Base-by-base conservation (phyloP, 1,140 invertebrate species). In the Holotrichia oblita region DNA sequence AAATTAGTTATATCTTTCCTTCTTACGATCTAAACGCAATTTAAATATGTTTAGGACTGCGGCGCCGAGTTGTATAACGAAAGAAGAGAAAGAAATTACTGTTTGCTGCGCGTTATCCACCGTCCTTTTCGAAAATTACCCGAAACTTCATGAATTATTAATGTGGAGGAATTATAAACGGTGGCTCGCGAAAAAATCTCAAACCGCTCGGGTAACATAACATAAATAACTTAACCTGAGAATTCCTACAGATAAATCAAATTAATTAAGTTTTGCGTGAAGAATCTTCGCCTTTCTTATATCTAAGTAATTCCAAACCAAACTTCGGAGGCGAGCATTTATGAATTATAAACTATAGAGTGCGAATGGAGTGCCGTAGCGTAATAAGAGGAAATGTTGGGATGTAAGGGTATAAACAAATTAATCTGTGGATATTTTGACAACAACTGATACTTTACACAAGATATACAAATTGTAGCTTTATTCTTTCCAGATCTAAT, bases 161-260 rank as follows among this genome's bases (percentile, higher is more conserved):
- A 55, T 14, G 6, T 14, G 6, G 48, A 17, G 14, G 17, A 55
- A 55, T 55, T 55, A 55, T 55, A 17, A 55, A n/a, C 48, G 48
- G 1, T 14, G 0, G 48, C 48, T 7, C 0, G 48, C 48, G 17
- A 55, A 55, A 17, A n/a, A 55, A 17, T 17, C 2, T 17, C 48
- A 17, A 14, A 55, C 14, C 48, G n/a, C 48, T 55, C 48, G 48
- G n/a, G 48, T 55, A 55, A 55, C 48, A 55, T 55, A 55, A 55
- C 48, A 55, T 55, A 55, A 55, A 55, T 55, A 55, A 55, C n/a
- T 55, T 55, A 55, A 55, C 48, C 14, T 55, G 48, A 55, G 48
- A 55, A 55, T 55, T 55, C 48, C 48, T 55, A 17, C 48, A 55
- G 48, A 55, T 55, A 55, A 55, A 55, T 55, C 48, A 55, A 55